Evolutionary conservation across 2,797 vertebrate genomes (phyloP).

Genomic region (Thunnus albacares): DNA sequence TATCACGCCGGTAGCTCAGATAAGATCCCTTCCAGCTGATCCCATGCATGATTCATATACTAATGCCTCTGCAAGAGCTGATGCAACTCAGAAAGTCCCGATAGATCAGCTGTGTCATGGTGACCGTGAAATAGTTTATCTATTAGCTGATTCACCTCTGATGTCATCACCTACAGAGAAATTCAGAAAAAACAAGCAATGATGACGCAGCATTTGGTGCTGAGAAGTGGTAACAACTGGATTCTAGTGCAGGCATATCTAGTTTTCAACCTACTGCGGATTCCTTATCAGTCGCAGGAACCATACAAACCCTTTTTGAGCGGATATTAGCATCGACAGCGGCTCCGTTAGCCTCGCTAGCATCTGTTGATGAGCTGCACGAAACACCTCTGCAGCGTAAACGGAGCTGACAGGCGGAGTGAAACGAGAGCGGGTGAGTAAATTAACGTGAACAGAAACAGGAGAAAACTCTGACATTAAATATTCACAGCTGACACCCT

Average conservation of each 20-base stretch:
- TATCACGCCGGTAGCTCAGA: too few relatives aligned
- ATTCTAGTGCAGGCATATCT: neutral
- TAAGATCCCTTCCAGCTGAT: too few relatives aligned
- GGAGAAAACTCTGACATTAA: constrained; percentile 71
- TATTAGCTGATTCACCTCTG: too few relatives aligned
- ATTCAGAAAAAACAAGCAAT: neutral
- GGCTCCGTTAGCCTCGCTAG: constrained; percentile 2
- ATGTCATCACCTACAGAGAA: neutral
- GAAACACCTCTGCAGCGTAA: constrained; percentile 40
- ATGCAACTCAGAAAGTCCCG: too few relatives aligned
- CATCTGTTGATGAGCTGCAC: neutral
- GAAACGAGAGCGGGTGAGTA: constrained; percentile 60
- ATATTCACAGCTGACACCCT: constrained; percentile 76
- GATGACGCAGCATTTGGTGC: neutral
- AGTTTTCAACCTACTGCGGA: neutral
- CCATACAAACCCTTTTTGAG: too few relatives aligned
- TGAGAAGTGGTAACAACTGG: neutral
- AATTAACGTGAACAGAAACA: constrained; percentile 67
- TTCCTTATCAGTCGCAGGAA: neutral
- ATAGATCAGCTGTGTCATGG: too few relatives aligned
- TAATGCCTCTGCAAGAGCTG: too few relatives aligned
- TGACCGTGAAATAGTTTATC: too few relatives aligned
- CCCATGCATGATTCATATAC: too few relatives aligned
- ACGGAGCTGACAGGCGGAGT: constrained; percentile 17
- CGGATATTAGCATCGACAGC: neutral